These are phyloP conservation scores for Oikopleura vanhoeffeni DNA, from an alignment of 23 tunicate species.

Conservation along the genomic window DNA sequence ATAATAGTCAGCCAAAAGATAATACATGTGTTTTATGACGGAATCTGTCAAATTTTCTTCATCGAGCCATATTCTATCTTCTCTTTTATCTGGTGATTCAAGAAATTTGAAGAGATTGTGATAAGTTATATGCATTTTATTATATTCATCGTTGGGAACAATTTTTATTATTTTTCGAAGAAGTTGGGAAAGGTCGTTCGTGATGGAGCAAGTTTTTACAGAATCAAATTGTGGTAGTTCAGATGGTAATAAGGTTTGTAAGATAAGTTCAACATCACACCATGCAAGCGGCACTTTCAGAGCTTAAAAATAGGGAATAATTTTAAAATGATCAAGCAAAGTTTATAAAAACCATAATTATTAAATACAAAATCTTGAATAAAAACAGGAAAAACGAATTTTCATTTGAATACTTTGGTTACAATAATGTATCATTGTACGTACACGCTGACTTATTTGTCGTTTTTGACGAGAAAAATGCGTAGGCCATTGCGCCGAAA, in stretches of 20 bases:
- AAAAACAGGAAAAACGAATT: no score
- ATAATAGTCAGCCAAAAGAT: conserved; percentile 67
- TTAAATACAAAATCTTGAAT: no score
- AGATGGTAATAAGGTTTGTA: conserved; percentile 30
- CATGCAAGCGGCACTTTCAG: conserved; percentile 22
- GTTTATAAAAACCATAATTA: no score
- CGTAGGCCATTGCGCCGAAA: no score
- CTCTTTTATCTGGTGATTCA: background rate
- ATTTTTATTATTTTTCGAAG: background rate
- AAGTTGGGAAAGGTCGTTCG: conserved; percentile 28
- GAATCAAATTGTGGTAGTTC: conserved; percentile 67
- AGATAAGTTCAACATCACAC: conserved; percentile 24
- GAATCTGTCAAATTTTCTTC: background rate
- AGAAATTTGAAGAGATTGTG: background rate
- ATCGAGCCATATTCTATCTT: background rate
- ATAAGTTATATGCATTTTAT: background rate
- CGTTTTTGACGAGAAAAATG: no score
- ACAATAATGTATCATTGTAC: no score
- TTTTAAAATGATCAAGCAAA: no score
- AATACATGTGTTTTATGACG: conserved; percentile 35
- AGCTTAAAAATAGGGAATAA: background rate
- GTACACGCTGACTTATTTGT: no score
- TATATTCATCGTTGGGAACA: background rate
- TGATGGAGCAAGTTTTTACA: conserved; percentile 64
- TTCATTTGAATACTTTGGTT: no score